Evolutionary conservation across 2,113 vertebrate genomes (phyloP).

Genomic region (Andinoacara biseriatus): DNA sequence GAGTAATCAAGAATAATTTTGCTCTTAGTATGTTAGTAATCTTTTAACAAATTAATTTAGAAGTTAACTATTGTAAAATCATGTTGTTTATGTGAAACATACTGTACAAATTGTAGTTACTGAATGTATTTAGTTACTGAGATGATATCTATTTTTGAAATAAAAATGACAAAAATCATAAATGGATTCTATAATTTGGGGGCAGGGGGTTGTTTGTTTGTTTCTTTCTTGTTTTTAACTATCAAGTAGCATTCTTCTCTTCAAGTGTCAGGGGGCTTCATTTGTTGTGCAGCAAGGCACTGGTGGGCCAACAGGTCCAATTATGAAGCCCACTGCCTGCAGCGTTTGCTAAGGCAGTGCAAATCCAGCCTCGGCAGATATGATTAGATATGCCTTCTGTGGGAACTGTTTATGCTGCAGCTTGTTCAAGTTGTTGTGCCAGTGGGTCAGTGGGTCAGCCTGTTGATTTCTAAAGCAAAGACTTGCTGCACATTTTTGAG

Average conservation of each 20-base stretch:
- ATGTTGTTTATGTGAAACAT: not conserved
- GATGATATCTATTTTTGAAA: not conserved
- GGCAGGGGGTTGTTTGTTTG: not conserved
- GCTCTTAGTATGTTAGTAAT: too few relatives aligned
- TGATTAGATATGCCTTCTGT: constrained; percentile 12
- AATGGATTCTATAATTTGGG: not conserved
- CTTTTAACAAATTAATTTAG: not conserved
- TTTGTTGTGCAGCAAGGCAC: constrained; percentile 26
- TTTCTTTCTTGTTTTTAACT: not conserved
- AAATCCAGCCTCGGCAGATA: not conserved
- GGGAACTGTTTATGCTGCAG: constrained; percentile 20
- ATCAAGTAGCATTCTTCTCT: not conserved
- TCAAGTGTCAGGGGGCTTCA: constrained; percentile 9
- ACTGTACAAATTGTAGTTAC: not conserved
- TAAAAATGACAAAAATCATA: not conserved
- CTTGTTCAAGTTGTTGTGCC: constrained; percentile 23
- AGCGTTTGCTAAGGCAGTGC: not conserved
- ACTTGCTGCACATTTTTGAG: constrained; percentile 10
- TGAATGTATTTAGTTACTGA: not conserved
- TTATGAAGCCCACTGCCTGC: constrained; percentile 38
- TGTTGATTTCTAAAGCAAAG: constrained; percentile 29
- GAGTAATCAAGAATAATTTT: not conserved
- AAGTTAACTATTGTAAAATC: not conserved
- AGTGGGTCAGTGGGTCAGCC: constrained; percentile 28
- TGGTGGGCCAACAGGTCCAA: constrained; percentile 33